Evolutionary conservation across 92 coral and sea anemone species (phyloP).

Genomic region (Paramuricea clavata): DNA sequence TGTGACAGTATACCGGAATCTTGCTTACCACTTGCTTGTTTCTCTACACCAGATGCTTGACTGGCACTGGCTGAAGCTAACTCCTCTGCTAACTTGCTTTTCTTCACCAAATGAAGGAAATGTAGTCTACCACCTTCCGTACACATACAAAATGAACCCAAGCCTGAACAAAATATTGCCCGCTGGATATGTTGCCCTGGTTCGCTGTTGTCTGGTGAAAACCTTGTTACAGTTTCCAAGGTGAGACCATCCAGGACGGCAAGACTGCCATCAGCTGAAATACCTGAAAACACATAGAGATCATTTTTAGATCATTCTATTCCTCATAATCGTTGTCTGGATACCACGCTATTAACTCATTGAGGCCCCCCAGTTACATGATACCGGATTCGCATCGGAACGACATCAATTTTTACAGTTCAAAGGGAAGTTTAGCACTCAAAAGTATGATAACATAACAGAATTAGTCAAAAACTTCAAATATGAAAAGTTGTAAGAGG

Average conservation of each 20-base stretch:
- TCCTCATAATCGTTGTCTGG: not conserved
- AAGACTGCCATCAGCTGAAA: slow-evolving; percentile 68
- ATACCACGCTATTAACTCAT: too few relatives aligned
- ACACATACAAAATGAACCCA: slow-evolving; percentile 89
- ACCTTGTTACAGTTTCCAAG: slow-evolving; percentile 72
- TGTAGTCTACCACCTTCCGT: slow-evolving; percentile 76
- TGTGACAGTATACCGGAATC: too few relatives aligned
- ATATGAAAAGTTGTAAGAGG: too few relatives aligned
- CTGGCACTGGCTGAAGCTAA: not conserved
- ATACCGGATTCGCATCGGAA: too few relatives aligned
- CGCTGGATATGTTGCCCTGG: slow-evolving; percentile 55
- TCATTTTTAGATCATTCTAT: too few relatives aligned
- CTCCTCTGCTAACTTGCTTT: slow-evolving; percentile 48
- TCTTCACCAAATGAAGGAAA: slow-evolving; percentile 76
- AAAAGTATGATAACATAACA: too few relatives aligned
- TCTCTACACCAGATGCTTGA: slow-evolving; percentile 36
- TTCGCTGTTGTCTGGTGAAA: slow-evolving; percentile 51
- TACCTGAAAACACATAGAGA: slow-evolving; percentile 64
- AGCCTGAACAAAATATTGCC: slow-evolving; percentile 88
- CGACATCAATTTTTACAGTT: too few relatives aligned
- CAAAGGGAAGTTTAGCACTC: too few relatives aligned
- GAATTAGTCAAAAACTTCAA: too few relatives aligned
- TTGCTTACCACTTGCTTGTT: slow-evolving; percentile 50
- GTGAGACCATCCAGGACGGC: slow-evolving; percentile 75
- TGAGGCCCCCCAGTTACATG: too few relatives aligned